Evolutionary conservation across 1,140 invertebrate genomes (phyloP).

Genomic region (Sarcophaga bullata): DNA sequence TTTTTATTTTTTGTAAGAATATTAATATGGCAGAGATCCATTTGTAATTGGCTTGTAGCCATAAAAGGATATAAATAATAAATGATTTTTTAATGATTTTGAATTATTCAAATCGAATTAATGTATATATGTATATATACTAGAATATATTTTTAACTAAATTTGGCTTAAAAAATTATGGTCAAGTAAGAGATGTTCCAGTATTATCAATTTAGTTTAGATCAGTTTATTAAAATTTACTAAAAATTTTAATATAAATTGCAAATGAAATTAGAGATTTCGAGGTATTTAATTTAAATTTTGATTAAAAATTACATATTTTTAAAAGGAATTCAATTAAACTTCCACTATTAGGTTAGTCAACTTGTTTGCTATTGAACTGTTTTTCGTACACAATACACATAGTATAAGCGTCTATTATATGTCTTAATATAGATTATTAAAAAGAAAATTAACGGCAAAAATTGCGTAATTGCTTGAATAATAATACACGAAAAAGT

Average conservation of each 20-base stretch:
- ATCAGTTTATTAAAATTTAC: too few relatives aligned
- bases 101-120: not conserved
- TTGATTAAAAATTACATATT: too few relatives aligned
- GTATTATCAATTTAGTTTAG: too few relatives aligned
- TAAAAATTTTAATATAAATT: too few relatives aligned
- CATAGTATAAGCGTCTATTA: not conserved
- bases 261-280: too few relatives aligned
- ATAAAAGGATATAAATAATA: constrained; percentile 32
- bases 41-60: not conserved
- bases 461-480: constrained; percentile 27
- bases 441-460: not conserved
- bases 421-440: too few relatives aligned
- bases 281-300: too few relatives aligned
- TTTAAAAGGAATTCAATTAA: too few relatives aligned
- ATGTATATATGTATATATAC: too few relatives aligned
- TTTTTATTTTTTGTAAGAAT: constrained; percentile 31
- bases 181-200: too few relatives aligned
- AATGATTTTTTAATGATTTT: not conserved
- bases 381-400: not conserved
- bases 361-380: too few relatives aligned
- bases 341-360: too few relatives aligned
- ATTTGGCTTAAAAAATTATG: not conserved
- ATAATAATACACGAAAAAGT: constrained; percentile 3
- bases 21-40: not conserved
- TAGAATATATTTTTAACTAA: not conserved